Base-by-base conservation (phyloP, 2,797 vertebrate species). In the Eulemur mongoz region DNA sequence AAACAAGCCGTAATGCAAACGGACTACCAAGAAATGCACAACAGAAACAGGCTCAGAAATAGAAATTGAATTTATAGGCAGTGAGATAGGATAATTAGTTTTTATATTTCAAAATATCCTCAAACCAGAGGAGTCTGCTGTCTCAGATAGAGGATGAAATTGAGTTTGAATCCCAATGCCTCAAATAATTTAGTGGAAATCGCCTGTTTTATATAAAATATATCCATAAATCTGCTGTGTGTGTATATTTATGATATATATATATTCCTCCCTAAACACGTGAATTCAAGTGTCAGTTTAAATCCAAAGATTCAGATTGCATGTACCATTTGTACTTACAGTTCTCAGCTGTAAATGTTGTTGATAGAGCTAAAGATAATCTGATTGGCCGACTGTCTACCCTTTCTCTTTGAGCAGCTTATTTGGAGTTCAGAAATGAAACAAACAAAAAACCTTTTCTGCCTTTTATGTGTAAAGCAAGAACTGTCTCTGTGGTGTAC, bases 61-160 rank as follows among this genome's bases (percentile, higher is more conserved):
- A 96, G 97, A 97, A 98, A 98, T 98, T 98, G 97, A 98, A 98
- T 98, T 98, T 98, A 97, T 96, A 97, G 98, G 97, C 98, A 97
- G 94, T 97, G 91, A 97, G 97, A 96, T 98, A 84, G 85, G 96
- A 84, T 98, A 98, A 98, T 98, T 98, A 93, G 94, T 96, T 98
- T 98, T 98, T 93, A 92, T 95, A 97, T 96, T 98, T 98, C 96
- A 97, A 98, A 97, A 98, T 97, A 97, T 92, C 93, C 95, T 93
- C 81, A 86, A 92, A 97, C 89, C 87, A 97, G 97, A 97, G 95
- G 97, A 96, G 97, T 96, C 94, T 85, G 98, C 96, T 98, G 96
- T 97, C 87, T 98, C 72, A 65, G 93, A 93, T 93, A 97, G 97
- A 98, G 96, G 97, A 95, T 94, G 95, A 83, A 95, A 98, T 97